Evolutionary conservation across 2,888 invertebrate species (phyloP).

Genomic region (Fabriciana adippe): DNA sequence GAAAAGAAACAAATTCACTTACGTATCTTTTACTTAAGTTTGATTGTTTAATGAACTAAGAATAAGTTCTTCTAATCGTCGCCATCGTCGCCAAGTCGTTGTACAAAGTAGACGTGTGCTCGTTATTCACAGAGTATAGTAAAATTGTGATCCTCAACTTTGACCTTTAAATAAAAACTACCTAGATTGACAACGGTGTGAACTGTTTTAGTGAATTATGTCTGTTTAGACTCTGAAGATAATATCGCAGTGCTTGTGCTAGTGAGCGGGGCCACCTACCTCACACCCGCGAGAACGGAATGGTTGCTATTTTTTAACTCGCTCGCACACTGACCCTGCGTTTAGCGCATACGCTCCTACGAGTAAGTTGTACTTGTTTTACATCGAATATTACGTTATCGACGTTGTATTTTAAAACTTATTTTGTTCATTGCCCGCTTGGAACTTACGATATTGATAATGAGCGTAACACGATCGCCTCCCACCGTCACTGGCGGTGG

Average conservation of each 20-base stretch:
- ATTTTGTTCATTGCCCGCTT: no score
- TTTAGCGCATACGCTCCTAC: conserved; percentile 2
- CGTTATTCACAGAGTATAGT: no score
- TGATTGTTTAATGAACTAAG: no score
- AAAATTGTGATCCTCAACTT: background rate
- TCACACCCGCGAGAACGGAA: conserved; percentile 22
- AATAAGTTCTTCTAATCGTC: no score
- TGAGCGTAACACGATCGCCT: no score
- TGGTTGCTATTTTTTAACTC: conserved; percentile 32
- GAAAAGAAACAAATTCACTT: no score
- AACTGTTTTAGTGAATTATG: background rate
- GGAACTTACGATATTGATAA: no score
- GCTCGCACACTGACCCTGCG: conserved; percentile 27
- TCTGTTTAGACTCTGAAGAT: conserved; percentile 4
- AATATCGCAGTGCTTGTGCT: conserved; percentile 12
- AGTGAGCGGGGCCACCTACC: conserved; percentile 18
- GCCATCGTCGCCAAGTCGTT: no score
- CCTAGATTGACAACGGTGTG: conserved; percentile 8
- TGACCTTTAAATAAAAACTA: conserved; percentile 8
- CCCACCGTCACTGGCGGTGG: no score
- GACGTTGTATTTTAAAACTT: background rate
- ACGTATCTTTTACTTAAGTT: no score
- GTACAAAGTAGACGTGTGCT: no score
- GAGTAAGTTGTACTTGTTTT: conserved; percentile 13
- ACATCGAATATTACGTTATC: conserved; percentile 13